These are phyloP conservation scores for Caenorhabditis sulstoni DNA, from an alignment of 2,888 invertebrate species.

Conservation along the genomic window DNA sequence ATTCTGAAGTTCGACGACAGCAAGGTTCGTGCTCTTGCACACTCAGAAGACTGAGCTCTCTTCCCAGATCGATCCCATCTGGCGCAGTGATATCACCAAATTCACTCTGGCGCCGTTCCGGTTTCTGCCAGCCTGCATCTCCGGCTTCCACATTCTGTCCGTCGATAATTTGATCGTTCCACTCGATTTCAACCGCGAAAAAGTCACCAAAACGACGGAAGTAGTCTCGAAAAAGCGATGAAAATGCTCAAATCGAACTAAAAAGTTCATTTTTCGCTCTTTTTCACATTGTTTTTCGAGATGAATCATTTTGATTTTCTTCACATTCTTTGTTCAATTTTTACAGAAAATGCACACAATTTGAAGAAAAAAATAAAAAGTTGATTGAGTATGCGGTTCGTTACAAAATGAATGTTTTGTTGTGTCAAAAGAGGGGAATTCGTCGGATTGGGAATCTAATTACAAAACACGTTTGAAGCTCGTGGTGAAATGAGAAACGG, in stretches of 20 bases:
- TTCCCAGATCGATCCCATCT: background rate
- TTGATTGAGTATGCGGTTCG: constrained; percentile 40
- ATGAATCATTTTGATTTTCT: too few relatives aligned
- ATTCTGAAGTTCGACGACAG: constrained; percentile 13
- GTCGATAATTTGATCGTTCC: background rate
- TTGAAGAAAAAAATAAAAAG: background rate
- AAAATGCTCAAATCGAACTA: too few relatives aligned
- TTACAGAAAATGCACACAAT: constrained; percentile 53
- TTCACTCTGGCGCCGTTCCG: background rate
- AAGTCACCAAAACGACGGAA: too few relatives aligned
- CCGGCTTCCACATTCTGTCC: background rate
- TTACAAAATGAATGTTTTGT: constrained; percentile 40
- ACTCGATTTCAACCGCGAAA: background rate
- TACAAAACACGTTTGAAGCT: constrained; percentile 15
- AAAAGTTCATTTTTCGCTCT: too few relatives aligned
- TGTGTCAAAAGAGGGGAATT: background rate
- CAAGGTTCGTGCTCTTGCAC: background rate
- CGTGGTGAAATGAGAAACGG: constrained; percentile 5
- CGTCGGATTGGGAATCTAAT: background rate
- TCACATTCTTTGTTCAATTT: constrained; percentile 13
- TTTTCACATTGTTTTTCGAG: too few relatives aligned
- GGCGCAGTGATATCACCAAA: background rate
- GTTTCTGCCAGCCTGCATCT: background rate
- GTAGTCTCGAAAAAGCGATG: too few relatives aligned
- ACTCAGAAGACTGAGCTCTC: too few relatives aligned